These are phyloP conservation scores for Alviniconcha marisindica DNA, from an alignment of 1,140 invertebrate genomes.

Conservation along the genomic window DNA sequence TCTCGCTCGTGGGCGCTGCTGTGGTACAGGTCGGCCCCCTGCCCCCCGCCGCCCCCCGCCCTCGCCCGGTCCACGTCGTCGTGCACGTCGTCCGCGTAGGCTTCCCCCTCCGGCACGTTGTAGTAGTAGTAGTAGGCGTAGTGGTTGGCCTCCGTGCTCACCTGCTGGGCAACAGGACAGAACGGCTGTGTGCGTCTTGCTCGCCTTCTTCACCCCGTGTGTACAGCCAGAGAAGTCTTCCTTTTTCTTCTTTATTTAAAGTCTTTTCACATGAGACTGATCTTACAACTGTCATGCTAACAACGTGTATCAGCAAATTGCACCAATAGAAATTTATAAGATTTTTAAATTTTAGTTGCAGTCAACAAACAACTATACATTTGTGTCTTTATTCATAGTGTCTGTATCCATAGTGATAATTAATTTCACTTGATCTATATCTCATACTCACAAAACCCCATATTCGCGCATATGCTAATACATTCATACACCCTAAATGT, in stretches of 20 bases:
- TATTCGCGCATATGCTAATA: no score
- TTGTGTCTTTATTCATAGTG: no score
- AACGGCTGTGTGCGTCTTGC: neutral
- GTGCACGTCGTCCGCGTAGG: neutral
- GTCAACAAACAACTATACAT: no score
- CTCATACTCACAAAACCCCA: no score
- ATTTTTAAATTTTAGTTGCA: no score
- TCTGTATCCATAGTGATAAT: neutral
- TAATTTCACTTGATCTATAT: no score
- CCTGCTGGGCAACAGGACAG: neutral
- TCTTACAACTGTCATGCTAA: neutral
- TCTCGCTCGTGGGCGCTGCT: conserved; percentile 41
- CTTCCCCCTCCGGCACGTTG: neutral
- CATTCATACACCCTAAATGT: no score
- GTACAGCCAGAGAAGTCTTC: no score
- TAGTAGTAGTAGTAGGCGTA: conserved; percentile 12
- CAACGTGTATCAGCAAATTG: no score
- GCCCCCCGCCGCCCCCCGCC: neutral
- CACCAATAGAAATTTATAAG: no score
- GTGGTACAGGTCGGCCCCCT: conserved; percentile 15
- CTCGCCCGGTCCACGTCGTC: neutral
- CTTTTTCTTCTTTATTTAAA: neutral
- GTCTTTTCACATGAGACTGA: neutral
- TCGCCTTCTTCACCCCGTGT: neutral
- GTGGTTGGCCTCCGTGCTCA: neutral